Conservation (phyloP, 2,888 invertebrate genomes). For the Drosophila helvetica region DNA sequence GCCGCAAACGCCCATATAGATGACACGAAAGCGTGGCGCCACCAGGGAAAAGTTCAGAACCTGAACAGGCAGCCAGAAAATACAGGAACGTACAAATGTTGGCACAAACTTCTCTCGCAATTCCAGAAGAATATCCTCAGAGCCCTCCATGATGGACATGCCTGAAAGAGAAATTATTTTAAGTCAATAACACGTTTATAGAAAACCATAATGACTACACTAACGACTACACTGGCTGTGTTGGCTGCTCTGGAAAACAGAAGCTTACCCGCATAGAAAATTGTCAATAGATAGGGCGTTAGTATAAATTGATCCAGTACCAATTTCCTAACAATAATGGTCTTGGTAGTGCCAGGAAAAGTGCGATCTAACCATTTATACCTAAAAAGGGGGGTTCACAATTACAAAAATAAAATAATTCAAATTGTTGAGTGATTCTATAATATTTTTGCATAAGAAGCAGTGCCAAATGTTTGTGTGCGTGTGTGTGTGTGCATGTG, state of each 20-base stretch:
- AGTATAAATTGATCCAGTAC: slow-evolving; percentile 90
- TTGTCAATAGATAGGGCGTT: slow-evolving; percentile 88
- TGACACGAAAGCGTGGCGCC: slow-evolving; percentile 89
- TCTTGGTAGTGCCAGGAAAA: slow-evolving; percentile 87
- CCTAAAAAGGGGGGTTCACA: slow-evolving; percentile 85
- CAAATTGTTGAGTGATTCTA: background rate
- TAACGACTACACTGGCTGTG: too few species aligned
- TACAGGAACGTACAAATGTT: slow-evolving; percentile 90
- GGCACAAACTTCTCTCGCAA: slow-evolving; percentile 88
- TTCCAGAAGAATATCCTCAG: slow-evolving; percentile 89
- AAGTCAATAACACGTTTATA: slow-evolving; percentile 32
- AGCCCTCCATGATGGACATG: slow-evolving; percentile 90
- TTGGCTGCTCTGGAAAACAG: background rate
- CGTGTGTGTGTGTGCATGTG: background rate
- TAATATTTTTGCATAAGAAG: slow-evolving; percentile 19
- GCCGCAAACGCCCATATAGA: slow-evolving; percentile 91
- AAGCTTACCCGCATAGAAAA: slow-evolving; percentile 89
- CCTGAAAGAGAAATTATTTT: slow-evolving; percentile 84
- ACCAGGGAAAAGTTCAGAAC: slow-evolving; percentile 90
- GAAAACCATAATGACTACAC: background rate
- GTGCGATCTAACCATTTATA: slow-evolving; percentile 91
- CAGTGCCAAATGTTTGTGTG: slow-evolving; percentile 3
- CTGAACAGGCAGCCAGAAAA: slow-evolving; percentile 93
- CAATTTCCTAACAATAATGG: slow-evolving; percentile 88
- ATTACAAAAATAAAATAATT: too few species aligned